Evolutionary conservation across 2,888 invertebrate genomes (phyloP), one percentile per base, ranked within the genome.

Genomic region (Hirtodrosophila trivittata): DNA sequence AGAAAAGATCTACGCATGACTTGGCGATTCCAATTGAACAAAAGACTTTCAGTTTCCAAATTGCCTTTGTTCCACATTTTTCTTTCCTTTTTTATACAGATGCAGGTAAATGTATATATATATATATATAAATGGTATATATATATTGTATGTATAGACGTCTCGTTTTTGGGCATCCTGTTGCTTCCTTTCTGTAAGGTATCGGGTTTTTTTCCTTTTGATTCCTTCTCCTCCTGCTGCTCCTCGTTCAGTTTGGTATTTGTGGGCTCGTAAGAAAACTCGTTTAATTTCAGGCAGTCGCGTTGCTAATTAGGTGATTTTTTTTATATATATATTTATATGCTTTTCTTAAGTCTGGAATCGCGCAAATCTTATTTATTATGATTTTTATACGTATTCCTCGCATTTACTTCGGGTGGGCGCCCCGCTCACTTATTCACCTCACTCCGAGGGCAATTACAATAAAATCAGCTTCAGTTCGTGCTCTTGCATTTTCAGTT

Each of bases 1-100:
- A 66, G 59, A 58, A 69, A 59, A 32, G 63, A 74, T 66, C 69
- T 74, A 59, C 69, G 60, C 67, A 71, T 76, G 75, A 76, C 64
- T 70, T 57, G 62, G 42, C 67, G 30, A 37, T 58, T 57, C 32
- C n/a, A 25, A 5, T 8, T 35, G 33, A 56, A 76, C 67, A 76
- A 74, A 72, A 76, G 63, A 69, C 69, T 75, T 75, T 75, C 74
- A 63, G 57, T 75, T 75, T 74, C 52, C 69, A 3, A 66, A 68
- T 66, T 63, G 65, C 74, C 65, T 75, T 67, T 75, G 73, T 73
- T 65, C 56, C 55, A 67, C 38, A n/a, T n/a, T 62, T 73, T 67
- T 70, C 30, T 54, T 37, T 42, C 10, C n/a, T n/a, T n/a, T n/a
- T n/a, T n/a, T n/a, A n/a, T n/a, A n/a, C n/a, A n/a, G n/a, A n/a